Evolutionary conservation across 2,797 vertebrate species (phyloP), one percentile per base, ranked within the genome.

Genomic region (Tamandua tetradactyla): DNA sequence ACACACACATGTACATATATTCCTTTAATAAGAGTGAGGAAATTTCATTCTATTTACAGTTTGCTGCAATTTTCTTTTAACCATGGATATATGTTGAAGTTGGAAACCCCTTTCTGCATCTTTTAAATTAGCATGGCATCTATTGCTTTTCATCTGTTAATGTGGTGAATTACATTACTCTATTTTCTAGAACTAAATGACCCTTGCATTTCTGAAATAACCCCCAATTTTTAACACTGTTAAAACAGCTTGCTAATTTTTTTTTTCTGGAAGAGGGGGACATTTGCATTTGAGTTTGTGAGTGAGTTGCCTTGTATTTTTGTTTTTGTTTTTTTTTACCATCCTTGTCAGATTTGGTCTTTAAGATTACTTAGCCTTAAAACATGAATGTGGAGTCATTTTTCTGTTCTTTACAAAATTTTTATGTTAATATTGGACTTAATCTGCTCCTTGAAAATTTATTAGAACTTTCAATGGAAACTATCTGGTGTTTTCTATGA

Each of bases 121-220:
- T 95, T 94, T 94, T 82, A 94, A 93, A 90, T 96, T 86, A 80
- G 2, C 55, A 91, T 75, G 81, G 35, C 72, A 87, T 75, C 94
- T 94, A 91, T 93, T 89, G 89, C 76, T 83, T 94, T 80, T 94
- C 49, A 84, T 89, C 92, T 86, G 49, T 80, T 91, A 86, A 92
- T 80, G 52, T 72, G 27, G 74, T 76, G 30, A 94, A 95, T 93
- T 94, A 93, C 12, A 84, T 92, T 92, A 72, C 10, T 93, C 81
- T 89, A 23, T 83, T 94, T 94, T 87, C 57, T 93, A 66, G 92
- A 96, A 92, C 81, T 94, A 93, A 94, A 66, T 93, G 85, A 94
- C 83, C 9, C 30, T 79, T 79, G 52, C 32, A 61, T 93, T 94
- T 94, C 76, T 91, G 35, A 86, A 82, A 75, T 85, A 83, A 96